These are phyloP conservation scores for Cyclura pinguis DNA, from an alignment of 2,797 vertebrate species.

Conservation along the genomic window DNA sequence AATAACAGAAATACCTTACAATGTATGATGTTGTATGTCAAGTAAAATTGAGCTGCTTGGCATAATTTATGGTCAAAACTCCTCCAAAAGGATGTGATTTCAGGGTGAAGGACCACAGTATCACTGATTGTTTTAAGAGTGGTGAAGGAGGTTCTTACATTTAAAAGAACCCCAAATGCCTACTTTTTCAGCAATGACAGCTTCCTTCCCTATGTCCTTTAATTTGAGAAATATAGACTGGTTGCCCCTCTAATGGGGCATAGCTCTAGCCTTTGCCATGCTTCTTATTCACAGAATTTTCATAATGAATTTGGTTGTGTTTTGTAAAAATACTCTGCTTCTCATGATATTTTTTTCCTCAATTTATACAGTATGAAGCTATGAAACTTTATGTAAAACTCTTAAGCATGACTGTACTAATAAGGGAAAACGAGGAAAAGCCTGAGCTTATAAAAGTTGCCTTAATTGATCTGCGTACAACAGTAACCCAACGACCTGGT, in stretches of 20 bases:
- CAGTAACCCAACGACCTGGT: constrained; percentile 92
- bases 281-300: background rate
- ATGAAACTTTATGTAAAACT: constrained; percentile 92
- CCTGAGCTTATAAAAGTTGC: constrained; percentile 89
- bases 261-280: background rate
- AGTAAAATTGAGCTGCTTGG: background rate
- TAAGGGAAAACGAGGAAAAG: constrained; percentile 88
- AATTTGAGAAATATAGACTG: background rate
- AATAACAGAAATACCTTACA: background rate
- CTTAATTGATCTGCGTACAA: constrained; percentile 87
- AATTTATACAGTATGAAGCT: constrained; percentile 89
- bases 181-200: background rate
- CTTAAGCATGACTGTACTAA: constrained; percentile 86
- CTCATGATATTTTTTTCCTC: constrained; percentile 19
- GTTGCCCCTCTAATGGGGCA: too few species aligned
- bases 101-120: background rate
- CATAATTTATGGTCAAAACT: background rate
- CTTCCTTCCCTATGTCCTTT: background rate
- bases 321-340: background rate
- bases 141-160: background rate
- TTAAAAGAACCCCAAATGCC: background rate
- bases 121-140: background rate
- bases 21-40: background rate
- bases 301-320: background rate
- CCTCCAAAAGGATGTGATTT: background rate